A percentile compares a stretch with the other conserved stretches of the same genome.
These are phyloP conservation scores for Chromoteleia sp. DNA, from an alignment of 2,888 invertebrate species.

Conservation along the genomic window DNA sequence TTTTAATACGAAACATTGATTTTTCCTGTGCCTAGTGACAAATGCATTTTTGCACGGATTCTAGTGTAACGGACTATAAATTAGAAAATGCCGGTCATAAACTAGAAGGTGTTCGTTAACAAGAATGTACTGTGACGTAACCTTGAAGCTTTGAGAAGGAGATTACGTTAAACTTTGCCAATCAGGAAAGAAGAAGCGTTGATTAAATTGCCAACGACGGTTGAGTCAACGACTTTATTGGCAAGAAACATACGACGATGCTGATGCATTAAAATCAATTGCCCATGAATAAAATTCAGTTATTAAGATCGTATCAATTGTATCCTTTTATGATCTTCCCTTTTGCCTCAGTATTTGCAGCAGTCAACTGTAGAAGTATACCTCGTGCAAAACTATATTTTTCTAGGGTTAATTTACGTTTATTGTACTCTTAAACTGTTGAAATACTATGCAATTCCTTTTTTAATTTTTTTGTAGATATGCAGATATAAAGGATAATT, in stretches of 20 bases:
- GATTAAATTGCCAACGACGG: conserved; percentile 19
- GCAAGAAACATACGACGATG: neutral
- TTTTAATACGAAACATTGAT: too few species aligned
- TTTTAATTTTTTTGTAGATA: too few species aligned
- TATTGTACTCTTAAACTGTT: too few species aligned
- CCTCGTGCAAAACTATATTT: too few species aligned
- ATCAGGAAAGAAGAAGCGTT: conserved; percentile 19
- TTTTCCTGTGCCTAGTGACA: too few species aligned
- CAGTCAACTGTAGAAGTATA: too few species aligned
- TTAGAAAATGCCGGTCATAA: conserved; percentile 14
- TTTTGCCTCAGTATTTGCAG: too few species aligned
- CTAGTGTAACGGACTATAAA: conserved; percentile 10
- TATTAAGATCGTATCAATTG: neutral
- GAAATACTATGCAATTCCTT: too few species aligned
- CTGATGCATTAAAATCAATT: neutral
- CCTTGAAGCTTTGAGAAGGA: conserved; percentile 16
- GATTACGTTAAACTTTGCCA: conserved; percentile 33
- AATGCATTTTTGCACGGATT: neutral
- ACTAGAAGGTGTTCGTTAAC: conserved; percentile 26
- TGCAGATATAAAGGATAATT: too few species aligned
- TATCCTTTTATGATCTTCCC: too few species aligned
- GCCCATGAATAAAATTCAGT: neutral
- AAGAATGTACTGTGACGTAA: conserved; percentile 32
- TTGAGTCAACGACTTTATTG: conserved; percentile 36
- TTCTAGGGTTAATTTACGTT: too few species aligned